Percentiles rank a stretch among this genome's conserved stretches.
Evolutionary conservation across 1,140 invertebrate genomes (phyloP).

Genomic region (Pantala flavescens): DNA sequence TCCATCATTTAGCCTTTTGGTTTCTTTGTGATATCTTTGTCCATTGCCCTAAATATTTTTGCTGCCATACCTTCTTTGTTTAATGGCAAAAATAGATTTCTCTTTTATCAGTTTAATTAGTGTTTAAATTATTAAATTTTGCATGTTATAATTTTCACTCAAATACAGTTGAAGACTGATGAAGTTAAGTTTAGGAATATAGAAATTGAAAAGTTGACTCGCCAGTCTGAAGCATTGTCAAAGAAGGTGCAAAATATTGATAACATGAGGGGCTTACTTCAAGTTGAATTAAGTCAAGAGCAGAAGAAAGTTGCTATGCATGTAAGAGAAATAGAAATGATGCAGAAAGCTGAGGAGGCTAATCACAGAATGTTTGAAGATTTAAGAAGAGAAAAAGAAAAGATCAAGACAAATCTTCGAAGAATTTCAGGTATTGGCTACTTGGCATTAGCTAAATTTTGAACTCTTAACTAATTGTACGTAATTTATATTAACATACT

Average conservation of each 20-base stretch:
- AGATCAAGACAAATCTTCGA: not conserved
- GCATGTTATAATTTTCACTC: too few species aligned
- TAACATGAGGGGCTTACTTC: not conserved
- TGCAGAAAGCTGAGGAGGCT: not conserved
- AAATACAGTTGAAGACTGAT: not conserved
- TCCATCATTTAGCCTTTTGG: too few species aligned
- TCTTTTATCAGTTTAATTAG: too few species aligned
- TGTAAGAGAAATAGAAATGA: not conserved
- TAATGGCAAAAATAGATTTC: too few species aligned
- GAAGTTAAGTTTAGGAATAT: not conserved
- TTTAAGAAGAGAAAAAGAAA: not conserved
- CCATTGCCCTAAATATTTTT: too few species aligned
- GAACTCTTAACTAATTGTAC: too few species aligned
- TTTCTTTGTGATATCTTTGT: too few species aligned
- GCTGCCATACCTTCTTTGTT: too few species aligned
- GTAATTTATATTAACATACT: too few species aligned
- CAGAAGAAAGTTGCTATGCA: not conserved
- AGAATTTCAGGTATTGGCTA: not conserved
- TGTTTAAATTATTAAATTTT: too few species aligned
- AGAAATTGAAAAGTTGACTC: not conserved
- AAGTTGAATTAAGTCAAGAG: not conserved
- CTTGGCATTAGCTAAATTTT: too few species aligned
- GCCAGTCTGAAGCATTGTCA: not conserved
- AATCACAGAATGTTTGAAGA: not conserved
- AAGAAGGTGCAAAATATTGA: not conserved